Conservation (phyloP, 1,140 invertebrate species). For the Oncopodura yosiiana region DNA sequence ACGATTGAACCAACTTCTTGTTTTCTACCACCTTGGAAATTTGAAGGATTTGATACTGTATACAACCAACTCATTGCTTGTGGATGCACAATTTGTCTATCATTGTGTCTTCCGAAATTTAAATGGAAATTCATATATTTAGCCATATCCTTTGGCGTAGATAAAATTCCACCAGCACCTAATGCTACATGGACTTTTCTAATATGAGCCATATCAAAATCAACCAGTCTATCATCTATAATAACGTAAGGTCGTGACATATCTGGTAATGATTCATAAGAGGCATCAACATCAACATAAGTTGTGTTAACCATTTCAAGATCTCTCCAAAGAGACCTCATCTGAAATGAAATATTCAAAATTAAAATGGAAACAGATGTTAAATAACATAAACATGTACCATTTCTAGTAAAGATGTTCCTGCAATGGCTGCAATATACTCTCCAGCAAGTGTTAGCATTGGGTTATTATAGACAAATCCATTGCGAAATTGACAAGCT, state of each 20-base stretch:
- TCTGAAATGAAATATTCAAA: no score
- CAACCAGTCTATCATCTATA: not conserved
- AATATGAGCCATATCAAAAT: not conserved
- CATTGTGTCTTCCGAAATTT: not conserved
- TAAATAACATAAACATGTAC: not conserved
- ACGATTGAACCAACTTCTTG: no score
- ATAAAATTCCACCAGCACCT: constrained; percentile 1
- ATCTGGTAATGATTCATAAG: not conserved
- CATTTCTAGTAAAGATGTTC: not conserved
- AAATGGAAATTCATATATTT: constrained; percentile 17
- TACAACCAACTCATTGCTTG: not conserved
- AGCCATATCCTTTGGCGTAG: constrained; percentile 3
- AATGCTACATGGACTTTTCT: not conserved
- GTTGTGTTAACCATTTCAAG: constrained; percentile 12
- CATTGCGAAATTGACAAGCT: constrained; percentile 7
- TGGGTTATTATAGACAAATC: constrained; percentile 10
- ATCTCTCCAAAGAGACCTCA: no score
- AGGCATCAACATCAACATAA: not conserved
- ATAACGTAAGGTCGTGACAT: not conserved
- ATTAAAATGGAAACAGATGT: not conserved
- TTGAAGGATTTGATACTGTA: not conserved
- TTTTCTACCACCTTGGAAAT: no score
- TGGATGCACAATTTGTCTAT: not conserved
- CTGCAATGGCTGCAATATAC: constrained; percentile 7
- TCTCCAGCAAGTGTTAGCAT: constrained; percentile 13